A percentile compares a stretch with the other conserved stretches of the same genome.
Evolutionary conservation across 2,113 vertebrate species (phyloP).

Genomic region (Neodon shergylaensis): DNA sequence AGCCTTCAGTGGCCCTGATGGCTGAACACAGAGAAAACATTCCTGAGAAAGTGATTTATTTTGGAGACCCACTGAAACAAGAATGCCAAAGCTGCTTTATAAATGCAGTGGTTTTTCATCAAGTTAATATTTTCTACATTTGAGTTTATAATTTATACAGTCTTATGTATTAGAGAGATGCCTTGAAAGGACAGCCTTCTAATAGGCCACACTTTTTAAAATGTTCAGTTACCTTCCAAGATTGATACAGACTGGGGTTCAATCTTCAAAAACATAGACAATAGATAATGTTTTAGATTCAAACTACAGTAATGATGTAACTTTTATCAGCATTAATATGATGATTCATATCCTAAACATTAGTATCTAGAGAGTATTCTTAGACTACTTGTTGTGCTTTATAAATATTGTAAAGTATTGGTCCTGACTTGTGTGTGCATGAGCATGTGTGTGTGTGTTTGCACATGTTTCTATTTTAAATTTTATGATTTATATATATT

Average conservation of each 20-base stretch:
- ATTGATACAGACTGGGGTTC: not conserved
- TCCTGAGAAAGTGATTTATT: not conserved
- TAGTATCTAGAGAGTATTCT: no score
- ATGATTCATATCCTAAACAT: no score
- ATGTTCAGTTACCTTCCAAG: not conserved
- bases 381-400: not conserved
- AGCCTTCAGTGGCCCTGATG: not conserved
- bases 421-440: not conserved
- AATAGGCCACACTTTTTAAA: not conserved
- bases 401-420: not conserved
- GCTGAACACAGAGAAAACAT: not conserved
- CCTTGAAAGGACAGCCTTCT: not conserved
- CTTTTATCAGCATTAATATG: not conserved
- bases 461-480: not conserved
- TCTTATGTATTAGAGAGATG: not conserved
- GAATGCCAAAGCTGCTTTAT: not conserved
- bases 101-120: not conserved
- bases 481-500: not conserved
- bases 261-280: not conserved
- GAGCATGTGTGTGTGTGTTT: no score
- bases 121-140: not conserved
- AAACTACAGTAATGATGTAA: not conserved
- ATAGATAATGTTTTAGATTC: not conserved
- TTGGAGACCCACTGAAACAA: not conserved
- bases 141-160: not conserved